Evolutionary conservation across 2,888 invertebrate species (phyloP).

Genomic region (Exephanes ischioxanthus): DNA sequence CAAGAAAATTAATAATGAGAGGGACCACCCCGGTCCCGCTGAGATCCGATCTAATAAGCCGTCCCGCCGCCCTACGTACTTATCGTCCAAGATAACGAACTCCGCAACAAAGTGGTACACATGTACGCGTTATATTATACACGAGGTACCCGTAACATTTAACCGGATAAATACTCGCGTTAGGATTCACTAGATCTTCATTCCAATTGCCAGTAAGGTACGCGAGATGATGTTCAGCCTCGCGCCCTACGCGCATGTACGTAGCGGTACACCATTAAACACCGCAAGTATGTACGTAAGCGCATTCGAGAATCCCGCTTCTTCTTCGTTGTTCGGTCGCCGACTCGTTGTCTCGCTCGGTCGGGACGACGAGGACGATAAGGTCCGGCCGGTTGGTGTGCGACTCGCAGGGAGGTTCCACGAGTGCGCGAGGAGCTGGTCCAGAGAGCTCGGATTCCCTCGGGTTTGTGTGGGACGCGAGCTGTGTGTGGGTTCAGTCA

Average conservation of each 20-base stretch:
- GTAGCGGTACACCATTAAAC: background rate
- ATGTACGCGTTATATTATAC: background rate
- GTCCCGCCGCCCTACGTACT: background rate
- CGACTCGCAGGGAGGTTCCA: no score
- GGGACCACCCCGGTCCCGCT: background rate
- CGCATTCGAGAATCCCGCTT: constrained; percentile 71
- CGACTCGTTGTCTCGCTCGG: constrained; percentile 54
- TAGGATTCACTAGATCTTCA: constrained; percentile 55
- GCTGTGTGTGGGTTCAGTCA: constrained; percentile 80
- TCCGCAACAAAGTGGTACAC: constrained; percentile 12
- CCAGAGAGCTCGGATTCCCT: constrained; percentile 52
- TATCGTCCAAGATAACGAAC: background rate
- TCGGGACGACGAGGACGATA: constrained; percentile 8
- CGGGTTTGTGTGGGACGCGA: constrained; percentile 53
- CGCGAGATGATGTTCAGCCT: constrained; percentile 53
- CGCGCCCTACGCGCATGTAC: background rate
- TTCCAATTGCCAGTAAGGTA: constrained; percentile 58
- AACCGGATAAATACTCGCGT: constrained; percentile 49
- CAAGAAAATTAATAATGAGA: background rate
- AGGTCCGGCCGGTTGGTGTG: constrained; percentile 20
- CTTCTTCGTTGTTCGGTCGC: constrained; percentile 66
- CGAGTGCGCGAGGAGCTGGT: constrained; percentile 34
- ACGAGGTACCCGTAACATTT: constrained; percentile 26
- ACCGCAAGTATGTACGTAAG: constrained; percentile 1
- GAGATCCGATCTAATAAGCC: background rate